Evolutionary conservation across 1,140 invertebrate genomes (phyloP).

Genomic region (Drosophila erecta): DNA sequence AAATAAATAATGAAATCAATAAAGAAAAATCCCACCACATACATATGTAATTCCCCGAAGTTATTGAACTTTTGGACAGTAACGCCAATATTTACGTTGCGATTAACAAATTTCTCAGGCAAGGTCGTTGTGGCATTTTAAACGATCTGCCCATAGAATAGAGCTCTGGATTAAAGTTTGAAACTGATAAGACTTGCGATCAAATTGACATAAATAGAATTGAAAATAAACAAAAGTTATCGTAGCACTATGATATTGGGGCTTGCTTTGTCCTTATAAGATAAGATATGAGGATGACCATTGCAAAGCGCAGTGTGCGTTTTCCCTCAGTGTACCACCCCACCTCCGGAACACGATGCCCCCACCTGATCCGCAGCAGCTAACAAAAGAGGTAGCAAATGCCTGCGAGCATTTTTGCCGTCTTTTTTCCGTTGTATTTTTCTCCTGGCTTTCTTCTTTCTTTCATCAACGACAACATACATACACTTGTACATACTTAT

Average conservation of each 20-base stretch:
- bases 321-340: constrained; percentile 23
- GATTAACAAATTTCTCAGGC: background rate
- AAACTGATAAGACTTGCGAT: constrained; percentile 5
- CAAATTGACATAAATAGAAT: constrained; percentile 1
- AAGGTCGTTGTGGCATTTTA: background rate
- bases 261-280: background rate
- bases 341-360: constrained; percentile 22
- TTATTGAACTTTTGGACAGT: background rate
- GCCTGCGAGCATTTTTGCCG: constrained; percentile 65
- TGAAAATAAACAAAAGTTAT: constrained; percentile 2
- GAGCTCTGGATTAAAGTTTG: background rate
- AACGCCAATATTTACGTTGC: background rate
- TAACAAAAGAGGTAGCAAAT: constrained; percentile 53
- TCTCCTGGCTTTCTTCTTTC: constrained; percentile 65
- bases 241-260: background rate
- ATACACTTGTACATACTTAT: background rate
- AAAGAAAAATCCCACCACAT: background rate
- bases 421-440: constrained; percentile 35
- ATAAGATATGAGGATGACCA: background rate
- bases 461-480: constrained; percentile 35
- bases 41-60: background rate
- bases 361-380: constrained; percentile 51
- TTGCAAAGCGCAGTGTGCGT: background rate
- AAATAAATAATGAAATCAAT: too few relatives aligned
- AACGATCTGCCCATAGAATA: background rate